phyloP scores from a whole-genome alignment of 2,113 vertebrate species.

The Erinaceus europaeus region DNA sequence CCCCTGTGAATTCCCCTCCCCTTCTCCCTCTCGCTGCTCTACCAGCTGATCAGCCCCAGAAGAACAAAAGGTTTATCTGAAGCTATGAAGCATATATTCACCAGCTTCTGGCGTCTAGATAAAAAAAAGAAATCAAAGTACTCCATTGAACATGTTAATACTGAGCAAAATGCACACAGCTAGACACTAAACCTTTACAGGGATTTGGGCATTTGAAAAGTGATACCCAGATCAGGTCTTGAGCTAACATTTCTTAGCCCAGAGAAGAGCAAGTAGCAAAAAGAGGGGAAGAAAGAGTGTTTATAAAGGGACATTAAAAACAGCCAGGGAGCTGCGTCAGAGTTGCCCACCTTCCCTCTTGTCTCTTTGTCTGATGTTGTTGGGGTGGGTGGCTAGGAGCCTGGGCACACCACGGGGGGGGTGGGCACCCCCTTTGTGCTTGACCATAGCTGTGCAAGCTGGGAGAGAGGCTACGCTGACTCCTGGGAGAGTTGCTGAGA shows the following conservation, averaged over 20 bases:
- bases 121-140: constrained; percentile 88
- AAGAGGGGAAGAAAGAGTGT: constrained; percentile 42
- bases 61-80: constrained; percentile 93
- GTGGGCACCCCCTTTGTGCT: constrained; percentile 47
- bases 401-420: constrained; percentile 21
- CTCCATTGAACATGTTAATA: constrained; percentile 90
- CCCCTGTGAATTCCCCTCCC: constrained; percentile 91
- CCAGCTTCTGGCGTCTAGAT: constrained; percentile 89
- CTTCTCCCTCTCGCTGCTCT: constrained; percentile 85
- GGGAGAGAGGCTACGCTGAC: constrained; percentile 48
- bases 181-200: constrained; percentile 89
- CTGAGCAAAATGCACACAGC: constrained; percentile 90
- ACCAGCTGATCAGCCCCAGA: constrained; percentile 91
- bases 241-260: constrained; percentile 79
- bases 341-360: constrained; percentile 50
- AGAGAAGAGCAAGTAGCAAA: constrained; percentile 69
- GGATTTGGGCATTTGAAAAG: constrained; percentile 88
- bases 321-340: background rate
- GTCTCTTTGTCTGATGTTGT: constrained; percentile 78
- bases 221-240: constrained; percentile 86
- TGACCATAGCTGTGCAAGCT: constrained; percentile 21
- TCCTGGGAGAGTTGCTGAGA: constrained; percentile 27
- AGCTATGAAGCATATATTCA: constrained; percentile 92
- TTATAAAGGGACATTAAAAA: constrained; percentile 14
- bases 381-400: constrained; percentile 41